These are phyloP conservation scores for Catocala fraxini DNA, from an alignment of 2,888 invertebrate genomes.

Conservation along the genomic window DNA sequence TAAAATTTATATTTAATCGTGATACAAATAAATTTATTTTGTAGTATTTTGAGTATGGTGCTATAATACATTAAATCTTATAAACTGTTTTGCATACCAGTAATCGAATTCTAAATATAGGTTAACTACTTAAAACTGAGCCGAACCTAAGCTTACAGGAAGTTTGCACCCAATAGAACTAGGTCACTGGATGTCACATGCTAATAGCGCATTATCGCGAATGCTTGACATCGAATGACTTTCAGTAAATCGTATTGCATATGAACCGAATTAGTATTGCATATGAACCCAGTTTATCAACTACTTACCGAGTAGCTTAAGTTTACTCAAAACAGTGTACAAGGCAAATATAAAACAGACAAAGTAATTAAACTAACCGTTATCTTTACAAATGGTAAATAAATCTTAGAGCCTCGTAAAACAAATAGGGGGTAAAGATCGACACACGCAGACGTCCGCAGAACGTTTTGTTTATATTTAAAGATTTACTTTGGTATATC, in stretches of 20 bases:
- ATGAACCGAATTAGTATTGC: slow-evolving; percentile 23
- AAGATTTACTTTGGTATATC: slow-evolving; percentile 59
- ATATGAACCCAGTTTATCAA: slow-evolving; percentile 32
- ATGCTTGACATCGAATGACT: slow-evolving; percentile 18
- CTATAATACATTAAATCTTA: slow-evolving; percentile 7
- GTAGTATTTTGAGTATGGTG: neutral
- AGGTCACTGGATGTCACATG: slow-evolving; percentile 44
- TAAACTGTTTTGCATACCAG: slow-evolving; percentile 17
- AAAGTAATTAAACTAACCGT: slow-evolving; percentile 77
- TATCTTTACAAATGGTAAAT: slow-evolving; percentile 73
- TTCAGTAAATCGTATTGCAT: slow-evolving; percentile 22
- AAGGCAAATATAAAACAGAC: slow-evolving; percentile 68
- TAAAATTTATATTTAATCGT: no score
- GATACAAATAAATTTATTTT: no score
- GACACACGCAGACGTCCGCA: slow-evolving; percentile 44
- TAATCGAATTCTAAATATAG: slow-evolving; percentile 35
- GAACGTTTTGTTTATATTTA: slow-evolving; percentile 56
- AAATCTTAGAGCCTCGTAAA: slow-evolving; percentile 70
- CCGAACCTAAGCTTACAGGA: slow-evolving; percentile 59
- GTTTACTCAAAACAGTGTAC: slow-evolving; percentile 57
- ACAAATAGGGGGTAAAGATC: slow-evolving; percentile 65
- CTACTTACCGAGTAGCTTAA: slow-evolving; percentile 49
- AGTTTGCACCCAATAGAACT: slow-evolving; percentile 52
- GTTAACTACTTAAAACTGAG: slow-evolving; percentile 52
- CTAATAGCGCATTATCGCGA: slow-evolving; percentile 27